phyloP scores from a whole-genome alignment of 2,113 vertebrate species.

The Manacus vitellinus region DNA sequence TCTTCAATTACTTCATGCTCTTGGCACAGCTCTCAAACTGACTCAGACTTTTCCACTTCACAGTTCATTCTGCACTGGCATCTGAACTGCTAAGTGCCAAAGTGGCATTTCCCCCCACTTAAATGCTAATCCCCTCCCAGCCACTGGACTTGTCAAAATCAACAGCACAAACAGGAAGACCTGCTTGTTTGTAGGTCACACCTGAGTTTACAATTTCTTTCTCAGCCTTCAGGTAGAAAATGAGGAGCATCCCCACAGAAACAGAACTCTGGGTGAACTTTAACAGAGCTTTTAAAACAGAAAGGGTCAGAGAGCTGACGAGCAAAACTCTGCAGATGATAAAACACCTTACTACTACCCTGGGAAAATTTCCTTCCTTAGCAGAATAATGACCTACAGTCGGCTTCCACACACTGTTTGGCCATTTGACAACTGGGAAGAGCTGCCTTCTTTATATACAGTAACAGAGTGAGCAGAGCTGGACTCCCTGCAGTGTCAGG shows the following conservation, averaged over 20 bases:
- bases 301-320: background rate
- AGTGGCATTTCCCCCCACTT: background rate
- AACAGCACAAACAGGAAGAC: background rate
- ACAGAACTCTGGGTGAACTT: background rate
- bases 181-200: background rate
- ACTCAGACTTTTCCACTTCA: background rate
- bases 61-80: background rate
- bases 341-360: background rate
- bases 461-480: background rate
- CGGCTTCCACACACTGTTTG: background rate
- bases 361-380: background rate
- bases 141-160: background rate
- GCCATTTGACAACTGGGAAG: background rate
- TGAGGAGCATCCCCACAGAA: background rate
- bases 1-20: background rate
- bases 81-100: background rate
- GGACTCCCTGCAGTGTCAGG: background rate
- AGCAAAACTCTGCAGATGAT: background rate
- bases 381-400: background rate
- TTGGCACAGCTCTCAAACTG: no score
- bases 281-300: background rate
- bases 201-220: background rate
- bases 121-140: background rate
- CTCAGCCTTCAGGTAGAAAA: background rate
- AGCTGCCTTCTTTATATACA: background rate